These are phyloP conservation scores for Lasius fuliginosus DNA, from an alignment of 2,888 invertebrate genomes.

Conservation along the genomic window DNA sequence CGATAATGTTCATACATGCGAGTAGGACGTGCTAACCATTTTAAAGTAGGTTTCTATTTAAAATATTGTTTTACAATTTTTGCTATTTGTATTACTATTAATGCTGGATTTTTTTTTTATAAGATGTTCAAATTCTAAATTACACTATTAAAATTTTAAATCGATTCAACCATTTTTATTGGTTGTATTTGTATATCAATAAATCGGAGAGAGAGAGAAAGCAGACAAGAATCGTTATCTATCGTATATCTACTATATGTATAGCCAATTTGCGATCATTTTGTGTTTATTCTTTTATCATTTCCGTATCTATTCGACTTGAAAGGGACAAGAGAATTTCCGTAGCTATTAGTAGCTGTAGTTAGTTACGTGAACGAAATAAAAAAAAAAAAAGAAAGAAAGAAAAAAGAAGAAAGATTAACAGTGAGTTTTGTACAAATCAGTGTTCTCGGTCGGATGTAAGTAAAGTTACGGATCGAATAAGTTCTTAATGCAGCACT, in stretches of 20 bases:
- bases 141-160: not conserved
- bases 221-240: not conserved
- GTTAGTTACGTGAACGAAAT: conserved; percentile 16
- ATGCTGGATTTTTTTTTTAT: too few species aligned
- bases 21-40: not conserved
- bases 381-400: not conserved
- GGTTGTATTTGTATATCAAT: not conserved
- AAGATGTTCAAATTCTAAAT: not conserved
- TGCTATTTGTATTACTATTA: not conserved
- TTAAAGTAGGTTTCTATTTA: not conserved
- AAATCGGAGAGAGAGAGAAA: not conserved
- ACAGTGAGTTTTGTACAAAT: not conserved
- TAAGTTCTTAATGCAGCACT: conserved; percentile 62
- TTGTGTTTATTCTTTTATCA: not conserved
- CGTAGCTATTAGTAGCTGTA: not conserved
- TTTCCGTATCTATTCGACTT: not conserved
- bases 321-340: not conserved
- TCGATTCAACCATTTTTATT: not conserved
- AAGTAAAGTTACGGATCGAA: conserved; percentile 33
- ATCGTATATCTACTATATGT: not conserved
- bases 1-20: conserved; percentile 18
- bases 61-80: conserved; percentile 10
- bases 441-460: not conserved
- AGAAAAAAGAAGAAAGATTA: conserved; percentile 5
- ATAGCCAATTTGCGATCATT: not conserved